Evolutionary conservation across 2,113 vertebrate species (phyloP).

Genomic region (Anarrhichthys ocellatus): DNA sequence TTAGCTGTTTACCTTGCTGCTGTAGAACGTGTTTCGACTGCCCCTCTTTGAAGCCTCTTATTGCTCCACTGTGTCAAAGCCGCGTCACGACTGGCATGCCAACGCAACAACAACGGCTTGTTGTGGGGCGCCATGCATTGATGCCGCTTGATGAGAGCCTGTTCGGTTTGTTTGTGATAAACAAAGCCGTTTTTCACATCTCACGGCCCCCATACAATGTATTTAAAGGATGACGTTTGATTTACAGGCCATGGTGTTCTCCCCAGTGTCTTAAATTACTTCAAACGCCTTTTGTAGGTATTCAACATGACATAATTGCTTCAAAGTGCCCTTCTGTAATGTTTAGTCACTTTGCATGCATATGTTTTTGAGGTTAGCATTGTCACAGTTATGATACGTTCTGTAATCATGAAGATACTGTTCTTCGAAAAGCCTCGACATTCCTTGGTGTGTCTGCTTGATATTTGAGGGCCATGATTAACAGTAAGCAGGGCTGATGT

Average conservation of each 20-base stretch:
- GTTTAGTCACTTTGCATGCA: slow-evolving; percentile 49
- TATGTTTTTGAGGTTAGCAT: slow-evolving; percentile 50
- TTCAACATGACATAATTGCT: slow-evolving; percentile 39
- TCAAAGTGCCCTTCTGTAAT: slow-evolving; percentile 41
- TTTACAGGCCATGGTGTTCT: slow-evolving; percentile 43
- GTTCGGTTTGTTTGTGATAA: slow-evolving; percentile 58
- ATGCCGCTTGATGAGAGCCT: slow-evolving; percentile 46
- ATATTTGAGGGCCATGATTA: slow-evolving; percentile 47
- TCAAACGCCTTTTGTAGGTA: slow-evolving; percentile 36
- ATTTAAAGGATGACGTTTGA: slow-evolving; percentile 51
- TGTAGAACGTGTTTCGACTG: slow-evolving; percentile 65
- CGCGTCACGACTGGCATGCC: slow-evolving; percentile 55
- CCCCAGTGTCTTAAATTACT: slow-evolving; percentile 33
- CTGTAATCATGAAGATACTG: slow-evolving; percentile 43
- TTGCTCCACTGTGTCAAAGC: slow-evolving; percentile 59
- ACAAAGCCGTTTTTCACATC: slow-evolving; percentile 61
- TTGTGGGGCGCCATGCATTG: slow-evolving; percentile 35
- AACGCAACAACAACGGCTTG: slow-evolving; percentile 51
- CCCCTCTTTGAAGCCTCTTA: slow-evolving; percentile 64
- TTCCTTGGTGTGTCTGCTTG: slow-evolving; percentile 52
- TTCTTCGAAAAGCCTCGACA: slow-evolving; percentile 55
- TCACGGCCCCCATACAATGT: slow-evolving; percentile 32
- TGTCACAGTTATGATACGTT: slow-evolving; percentile 62
- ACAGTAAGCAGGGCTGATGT: slow-evolving; percentile 63
- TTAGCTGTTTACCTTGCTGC: slow-evolving; percentile 73